Evolutionary conservation across 2,888 invertebrate species (phyloP).

Genomic region (Caenorhabditis becei): DNA sequence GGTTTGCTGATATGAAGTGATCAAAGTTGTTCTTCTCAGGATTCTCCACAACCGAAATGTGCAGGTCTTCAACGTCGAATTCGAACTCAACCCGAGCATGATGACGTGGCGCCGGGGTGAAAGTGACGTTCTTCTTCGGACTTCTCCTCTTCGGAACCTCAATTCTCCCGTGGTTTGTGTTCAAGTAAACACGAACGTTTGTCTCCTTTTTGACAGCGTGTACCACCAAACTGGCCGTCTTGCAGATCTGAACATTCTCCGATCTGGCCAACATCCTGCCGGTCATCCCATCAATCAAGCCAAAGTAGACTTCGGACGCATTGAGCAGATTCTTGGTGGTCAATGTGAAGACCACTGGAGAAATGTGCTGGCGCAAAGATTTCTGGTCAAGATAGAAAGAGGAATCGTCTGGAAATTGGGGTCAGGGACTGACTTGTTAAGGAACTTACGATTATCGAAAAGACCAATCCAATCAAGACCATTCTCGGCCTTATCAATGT

Average conservation of each 20-base stretch:
- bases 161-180: slow-evolving; percentile 29
- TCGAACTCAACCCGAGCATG: slow-evolving; percentile 16
- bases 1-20: slow-evolving; percentile 38
- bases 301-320: slow-evolving; percentile 51
- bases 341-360: slow-evolving; percentile 47
- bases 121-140: slow-evolving; percentile 14
- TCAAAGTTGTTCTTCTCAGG: slow-evolving; percentile 28
- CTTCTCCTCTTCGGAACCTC: slow-evolving; percentile 18
- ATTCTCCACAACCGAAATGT: slow-evolving; percentile 24
- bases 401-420: slow-evolving; percentile 51
- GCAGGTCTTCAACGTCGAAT: slow-evolving; percentile 41
- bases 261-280: slow-evolving; percentile 55
- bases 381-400: slow-evolving; percentile 61
- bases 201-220: slow-evolving; percentile 39
- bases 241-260: slow-evolving; percentile 43
- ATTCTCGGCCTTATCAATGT: slow-evolving; percentile 45
- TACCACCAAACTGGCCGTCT: slow-evolving; percentile 33
- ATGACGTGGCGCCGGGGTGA: slow-evolving; percentile 1
- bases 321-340: slow-evolving; percentile 46
- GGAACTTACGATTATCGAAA: slow-evolving; percentile 63
- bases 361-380: slow-evolving; percentile 36
- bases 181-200: slow-evolving; percentile 29
- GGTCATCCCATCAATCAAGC: slow-evolving; percentile 56
- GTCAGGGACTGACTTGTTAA: not conserved
- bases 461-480: slow-evolving; percentile 72